phyloP scores from a whole-genome alignment of 2,797 vertebrate genomes.

The Sebastes ruberrimus region DNA sequence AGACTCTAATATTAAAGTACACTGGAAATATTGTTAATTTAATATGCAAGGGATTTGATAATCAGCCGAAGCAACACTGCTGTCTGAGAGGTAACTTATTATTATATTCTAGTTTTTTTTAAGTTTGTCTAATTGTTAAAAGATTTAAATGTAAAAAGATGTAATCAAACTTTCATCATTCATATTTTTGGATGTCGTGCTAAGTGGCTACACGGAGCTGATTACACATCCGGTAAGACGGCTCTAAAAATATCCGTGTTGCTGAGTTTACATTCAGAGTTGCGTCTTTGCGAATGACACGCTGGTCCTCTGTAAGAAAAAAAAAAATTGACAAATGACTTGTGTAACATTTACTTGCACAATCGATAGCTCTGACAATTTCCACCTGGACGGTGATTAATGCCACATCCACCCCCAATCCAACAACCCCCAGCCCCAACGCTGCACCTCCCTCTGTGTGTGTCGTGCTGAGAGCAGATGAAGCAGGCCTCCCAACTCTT shows the following conservation, averaged over 20 bases:
- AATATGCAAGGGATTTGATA: slow-evolving; percentile 6
- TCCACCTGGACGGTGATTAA: slow-evolving; percentile 93
- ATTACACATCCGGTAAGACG: slow-evolving; percentile 7
- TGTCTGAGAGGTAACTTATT: neutral
- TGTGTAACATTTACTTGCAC: slow-evolving; percentile 95
- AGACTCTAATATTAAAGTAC: slow-evolving; percentile 42
- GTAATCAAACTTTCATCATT: neutral
- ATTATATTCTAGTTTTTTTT: neutral
- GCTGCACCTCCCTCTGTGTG: slow-evolving; percentile 74
- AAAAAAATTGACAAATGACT: slow-evolving; percentile 88
- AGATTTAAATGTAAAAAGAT: neutral
- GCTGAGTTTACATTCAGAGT: slow-evolving; percentile 58
- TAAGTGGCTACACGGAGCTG: neutral
- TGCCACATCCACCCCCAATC: slow-evolving; percentile 82
- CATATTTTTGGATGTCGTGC: neutral
- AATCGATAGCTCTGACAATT: slow-evolving; percentile 95
- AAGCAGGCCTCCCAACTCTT: slow-evolving; percentile 61
- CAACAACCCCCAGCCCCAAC: slow-evolving; percentile 65
- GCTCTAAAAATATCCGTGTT: slow-evolving; percentile 17
- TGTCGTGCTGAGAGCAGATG: slow-evolving; percentile 82
- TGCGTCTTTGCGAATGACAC: slow-evolving; percentile 77
- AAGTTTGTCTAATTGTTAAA: neutral
- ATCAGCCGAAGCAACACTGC: neutral
- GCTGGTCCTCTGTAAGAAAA: slow-evolving; percentile 77
- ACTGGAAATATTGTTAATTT: slow-evolving; percentile 29